These are phyloP conservation scores for Ophion obscuratus DNA, from an alignment of 2,888 invertebrate species.

Conservation along the genomic window DNA sequence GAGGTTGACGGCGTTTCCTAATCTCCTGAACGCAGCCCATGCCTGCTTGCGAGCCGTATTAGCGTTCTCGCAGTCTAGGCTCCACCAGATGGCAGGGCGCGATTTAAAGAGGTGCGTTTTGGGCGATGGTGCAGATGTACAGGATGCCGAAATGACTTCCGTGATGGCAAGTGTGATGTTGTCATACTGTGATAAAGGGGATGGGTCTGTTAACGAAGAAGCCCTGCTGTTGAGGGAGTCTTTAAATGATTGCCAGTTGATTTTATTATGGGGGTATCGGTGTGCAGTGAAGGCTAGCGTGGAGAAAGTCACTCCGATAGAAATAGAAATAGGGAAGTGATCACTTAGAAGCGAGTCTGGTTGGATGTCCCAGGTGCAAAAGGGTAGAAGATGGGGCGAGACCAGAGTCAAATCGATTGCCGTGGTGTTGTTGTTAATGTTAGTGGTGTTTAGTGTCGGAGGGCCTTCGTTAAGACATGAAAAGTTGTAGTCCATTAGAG, in stretches of 20 bases:
- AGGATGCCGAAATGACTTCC: no score
- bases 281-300: background rate
- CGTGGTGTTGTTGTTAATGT: background rate
- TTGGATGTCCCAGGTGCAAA: slow-evolving; percentile 2
- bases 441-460: background rate
- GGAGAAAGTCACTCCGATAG: slow-evolving; percentile 19
- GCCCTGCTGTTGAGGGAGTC: no score
- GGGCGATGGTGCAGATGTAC: background rate
- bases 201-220: no score
- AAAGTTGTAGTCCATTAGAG: background rate
- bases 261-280: background rate
- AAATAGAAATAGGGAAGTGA: slow-evolving; percentile 42
- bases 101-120: slow-evolving; percentile 24
- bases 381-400: background rate
- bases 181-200: no score
- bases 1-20: background rate
- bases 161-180: no score
- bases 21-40: background rate
- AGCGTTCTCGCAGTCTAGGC: background rate
- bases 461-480: slow-evolving; percentile 12
- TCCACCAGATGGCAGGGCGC: slow-evolving; percentile 35
- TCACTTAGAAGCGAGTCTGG: slow-evolving; percentile 39
- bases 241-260: no score
- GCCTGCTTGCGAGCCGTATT: slow-evolving; percentile 12
- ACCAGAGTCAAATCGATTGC: slow-evolving; percentile 11